Base-by-base conservation (phyloP, 1,140 invertebrate species). In the Formica exsecta region DNA sequence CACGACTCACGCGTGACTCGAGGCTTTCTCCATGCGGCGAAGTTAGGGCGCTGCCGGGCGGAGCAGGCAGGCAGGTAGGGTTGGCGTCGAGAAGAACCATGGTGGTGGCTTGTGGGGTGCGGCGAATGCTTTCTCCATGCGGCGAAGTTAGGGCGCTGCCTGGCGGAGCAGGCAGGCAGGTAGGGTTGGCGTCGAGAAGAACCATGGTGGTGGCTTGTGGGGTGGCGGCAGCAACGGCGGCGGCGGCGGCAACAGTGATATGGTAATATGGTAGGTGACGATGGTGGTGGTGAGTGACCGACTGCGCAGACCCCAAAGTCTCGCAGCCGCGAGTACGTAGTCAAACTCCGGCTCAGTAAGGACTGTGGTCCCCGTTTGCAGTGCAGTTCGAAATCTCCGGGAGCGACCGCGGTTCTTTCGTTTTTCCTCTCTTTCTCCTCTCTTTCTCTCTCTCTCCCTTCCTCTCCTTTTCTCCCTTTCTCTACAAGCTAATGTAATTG, bases 241-340 rank as follows among this genome's bases (percentile, higher is more conserved):
- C 38, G 76, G 57, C 44, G 87, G 66, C 73, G 86, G 70, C 48
- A 57, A 85, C 66, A 87, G 64, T 80, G 83, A 57, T 36, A 80
- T 79, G 87, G 85, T 71, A 75, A n/a, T n/a, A n/a, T n/a, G n/a
- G n/a, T n/a, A n/a, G 86, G 85, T 70, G 76, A 61, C 41, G 29
- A 38, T 62, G 83, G 76, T 57, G 83, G 64, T 87, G 84, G 54
- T 59, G 57, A 87, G 88, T 54, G 89, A 89, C 88, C 92, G 90
- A 92, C 92, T 93, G 93, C 93, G 93, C 93, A 94, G 92, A 93
- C 87, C 92, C 92, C 88, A 38, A 90, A 92, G 91, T 92, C 92
- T 92, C 91, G 88, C 89, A 90, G 88, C 92, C 87, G 89, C 90
- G 91, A 93, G 92, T 93, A 91, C 91, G 89, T 91, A 91, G 88